phyloP scores from a whole-genome alignment of 2,797 vertebrate species.

The Botia kubotai region DNA sequence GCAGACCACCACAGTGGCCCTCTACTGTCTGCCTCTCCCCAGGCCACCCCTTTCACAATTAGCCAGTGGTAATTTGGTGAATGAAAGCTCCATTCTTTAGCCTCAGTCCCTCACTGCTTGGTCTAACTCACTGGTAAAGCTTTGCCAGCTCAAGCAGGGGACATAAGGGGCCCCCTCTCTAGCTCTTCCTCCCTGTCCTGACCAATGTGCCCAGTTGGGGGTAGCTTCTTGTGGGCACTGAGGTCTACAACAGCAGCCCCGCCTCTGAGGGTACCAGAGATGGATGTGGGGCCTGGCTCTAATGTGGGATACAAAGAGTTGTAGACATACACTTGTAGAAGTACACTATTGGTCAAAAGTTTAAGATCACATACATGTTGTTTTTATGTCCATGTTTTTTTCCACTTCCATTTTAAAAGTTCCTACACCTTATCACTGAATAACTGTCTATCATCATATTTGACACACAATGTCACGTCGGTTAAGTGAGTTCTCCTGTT shows the following conservation, averaged over 20 bases:
- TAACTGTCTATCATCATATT: background rate
- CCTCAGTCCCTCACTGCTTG: conserved; percentile 33
- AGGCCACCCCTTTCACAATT: conserved; percentile 80
- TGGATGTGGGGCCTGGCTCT: background rate
- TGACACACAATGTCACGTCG: background rate
- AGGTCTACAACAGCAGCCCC: conserved; percentile 38
- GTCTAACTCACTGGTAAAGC: conserved; percentile 37
- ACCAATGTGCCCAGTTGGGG: conserved; percentile 38
- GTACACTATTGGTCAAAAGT: background rate
- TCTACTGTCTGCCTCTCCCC: conserved; percentile 70
- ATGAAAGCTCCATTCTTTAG: conserved; percentile 72
- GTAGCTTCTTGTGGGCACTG: conserved; percentile 23
- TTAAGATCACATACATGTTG: background rate
- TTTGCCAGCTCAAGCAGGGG: conserved; percentile 54
- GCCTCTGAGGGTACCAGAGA: conserved; percentile 10
- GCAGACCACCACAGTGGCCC: conserved; percentile 60
- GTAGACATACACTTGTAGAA: background rate
- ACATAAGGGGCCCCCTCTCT: conserved; percentile 16
- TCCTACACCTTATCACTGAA: background rate
- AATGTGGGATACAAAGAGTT: conserved; percentile 15
- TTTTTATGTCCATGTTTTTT: too few species aligned
- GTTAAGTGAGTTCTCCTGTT: background rate
- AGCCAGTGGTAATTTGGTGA: conserved; percentile 76
- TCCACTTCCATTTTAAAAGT: too few species aligned
- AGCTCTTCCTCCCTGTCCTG: conserved; percentile 10